Evolutionary conservation across 2,888 invertebrate genomes (phyloP), one percentile per base, ranked within the genome.

Genomic region (Leptarthrus brevirostris): DNA sequence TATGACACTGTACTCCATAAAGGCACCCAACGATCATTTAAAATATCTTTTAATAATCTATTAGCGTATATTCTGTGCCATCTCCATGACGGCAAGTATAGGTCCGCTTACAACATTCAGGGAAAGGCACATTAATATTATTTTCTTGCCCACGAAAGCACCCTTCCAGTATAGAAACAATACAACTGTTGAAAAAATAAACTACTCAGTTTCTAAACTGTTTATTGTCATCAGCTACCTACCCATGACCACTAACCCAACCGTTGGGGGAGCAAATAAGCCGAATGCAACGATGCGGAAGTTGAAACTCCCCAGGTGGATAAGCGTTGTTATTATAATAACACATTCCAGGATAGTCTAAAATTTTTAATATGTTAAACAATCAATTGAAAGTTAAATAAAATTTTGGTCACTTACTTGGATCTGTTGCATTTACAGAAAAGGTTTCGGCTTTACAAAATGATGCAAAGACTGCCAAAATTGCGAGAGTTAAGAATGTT

Each of bases 51-150:
- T 24, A 64, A 44, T 58, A 73, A 73, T 73, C 73, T 6, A 36
- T 64, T 49, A 66, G 24, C n/a, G 26, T 66, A 14, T 66, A 73
- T 66, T 73, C 66, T 10, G 53, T 44, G 26, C 74, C 74, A 58
- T 69, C 56, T 40, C 56, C 56, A 40, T 72, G 36, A 2, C n/a
- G 24, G 36, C 72, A 72, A 52, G 30, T 20, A 47, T 72, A 72
- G 6, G 44, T 61, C 30, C 61, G 36, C 58, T 36, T 49, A 36
- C 72, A 72, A 72, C 72, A 72, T 12, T 72, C 61, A 20, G 72
- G 72, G 12, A 72, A 72, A 22, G 61, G 52, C 40, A 49, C 22
- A 5, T 52, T 26, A 10, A 61, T 16, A 6, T 52, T 36, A 30
- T 58, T 12, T 20, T 22, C 34, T 2, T 47, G 44, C 12, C 58